phyloP scores from a whole-genome alignment of 2,888 invertebrate genomes.

The Lasioglossum vierecki region DNA sequence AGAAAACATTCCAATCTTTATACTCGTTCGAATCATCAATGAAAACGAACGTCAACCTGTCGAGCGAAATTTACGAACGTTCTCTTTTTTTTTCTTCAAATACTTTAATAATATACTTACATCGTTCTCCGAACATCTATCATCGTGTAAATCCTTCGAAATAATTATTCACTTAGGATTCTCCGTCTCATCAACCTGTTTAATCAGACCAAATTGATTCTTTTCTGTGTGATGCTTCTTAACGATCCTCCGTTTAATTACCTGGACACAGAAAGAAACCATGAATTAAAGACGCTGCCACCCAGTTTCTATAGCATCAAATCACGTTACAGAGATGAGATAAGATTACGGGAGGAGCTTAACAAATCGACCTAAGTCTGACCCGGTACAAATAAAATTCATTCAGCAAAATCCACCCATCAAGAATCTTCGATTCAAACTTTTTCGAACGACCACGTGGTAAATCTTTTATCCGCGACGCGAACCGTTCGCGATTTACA shows the following conservation, averaged over 20 bases:
- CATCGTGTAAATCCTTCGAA: constrained; percentile 3
- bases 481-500: constrained; percentile 28
- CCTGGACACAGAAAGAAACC: neutral
- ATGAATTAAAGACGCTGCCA: neutral
- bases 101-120: constrained; percentile 11
- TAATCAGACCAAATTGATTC: neutral
- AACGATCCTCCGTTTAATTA: neutral
- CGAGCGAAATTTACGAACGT: neutral
- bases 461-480: constrained; percentile 10
- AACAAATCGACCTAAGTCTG: neutral
- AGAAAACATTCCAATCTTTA: neutral
- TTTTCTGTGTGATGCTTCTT: neutral
- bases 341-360: neutral
- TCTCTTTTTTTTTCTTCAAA: neutral
- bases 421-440: neutral
- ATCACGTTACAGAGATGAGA: neutral
- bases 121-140: neutral
- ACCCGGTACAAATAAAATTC: neutral
- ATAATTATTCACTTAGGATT: neutral
- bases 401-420: neutral
- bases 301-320: neutral
- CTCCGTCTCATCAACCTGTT: neutral
- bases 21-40: neutral
- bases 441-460: neutral
- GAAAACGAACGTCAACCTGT: neutral